Evolutionary conservation across 2,888 invertebrate genomes (phyloP).

Genomic region (Nebria brevicollis): DNA sequence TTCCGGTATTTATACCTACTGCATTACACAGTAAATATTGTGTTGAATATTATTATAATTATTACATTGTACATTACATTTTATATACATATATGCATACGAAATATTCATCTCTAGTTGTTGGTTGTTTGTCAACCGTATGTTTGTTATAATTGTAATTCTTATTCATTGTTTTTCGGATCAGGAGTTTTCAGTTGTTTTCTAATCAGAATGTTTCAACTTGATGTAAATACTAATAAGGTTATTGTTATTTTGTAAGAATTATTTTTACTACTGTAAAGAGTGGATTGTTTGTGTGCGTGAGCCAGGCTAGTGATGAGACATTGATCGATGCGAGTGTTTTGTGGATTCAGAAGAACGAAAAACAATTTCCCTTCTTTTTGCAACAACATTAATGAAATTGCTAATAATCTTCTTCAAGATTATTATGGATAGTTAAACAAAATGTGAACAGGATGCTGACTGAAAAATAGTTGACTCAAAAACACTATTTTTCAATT

Average conservation of each 20-base stretch:
- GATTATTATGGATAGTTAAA: not conserved
- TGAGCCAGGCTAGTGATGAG: conserved; percentile 15
- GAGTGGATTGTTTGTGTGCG: conserved; percentile 10
- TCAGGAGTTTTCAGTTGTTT: conserved; percentile 15
- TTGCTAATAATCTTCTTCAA: conserved; percentile 25
- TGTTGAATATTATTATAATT: conserved; percentile 23
- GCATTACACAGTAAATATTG: conserved; percentile 13
- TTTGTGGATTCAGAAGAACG: conserved; percentile 40
- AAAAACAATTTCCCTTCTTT: conserved; percentile 27
- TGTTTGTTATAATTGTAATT: conserved; percentile 35
- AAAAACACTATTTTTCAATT: not conserved
- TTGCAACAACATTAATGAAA: conserved; percentile 30
- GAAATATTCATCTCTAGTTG: conserved; percentile 39
- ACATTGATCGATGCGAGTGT: conserved; percentile 21
- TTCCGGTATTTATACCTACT: conserved; percentile 26
- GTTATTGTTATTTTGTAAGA: conserved; percentile 31
- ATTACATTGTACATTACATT: conserved; percentile 23
- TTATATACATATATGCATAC: conserved; percentile 23
- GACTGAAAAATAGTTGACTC: not conserved
- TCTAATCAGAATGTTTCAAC: conserved; percentile 29
- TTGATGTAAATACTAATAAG: conserved; percentile 39
- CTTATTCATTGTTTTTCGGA: not conserved
- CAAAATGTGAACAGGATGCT: conserved; percentile 17
- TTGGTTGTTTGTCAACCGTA: conserved; percentile 34
- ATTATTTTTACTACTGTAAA: conserved; percentile 13